A percentile compares a stretch with the other conserved stretches of the same genome.
Evolutionary conservation across 2,888 invertebrate species (phyloP).

Genomic region (Yponomeuta sedellus): DNA sequence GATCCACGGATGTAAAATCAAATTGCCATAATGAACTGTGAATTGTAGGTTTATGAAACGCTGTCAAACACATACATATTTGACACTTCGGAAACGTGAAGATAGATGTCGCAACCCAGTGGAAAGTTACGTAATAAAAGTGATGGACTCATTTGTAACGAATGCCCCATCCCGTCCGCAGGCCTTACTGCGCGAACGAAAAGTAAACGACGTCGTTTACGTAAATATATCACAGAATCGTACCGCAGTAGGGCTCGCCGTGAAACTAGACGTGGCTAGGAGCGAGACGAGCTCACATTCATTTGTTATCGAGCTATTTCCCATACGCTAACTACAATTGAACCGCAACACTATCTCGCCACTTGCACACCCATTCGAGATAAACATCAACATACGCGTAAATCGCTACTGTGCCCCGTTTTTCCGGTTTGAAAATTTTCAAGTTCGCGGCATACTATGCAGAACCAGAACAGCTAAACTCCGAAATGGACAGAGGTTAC

Average conservation of each 20-base stretch:
- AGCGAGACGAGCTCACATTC: background rate
- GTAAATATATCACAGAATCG: constrained; percentile 16
- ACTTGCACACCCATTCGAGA: background rate
- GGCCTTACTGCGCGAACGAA: constrained; percentile 9
- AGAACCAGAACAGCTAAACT: no score
- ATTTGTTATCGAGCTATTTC: background rate
- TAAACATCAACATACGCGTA: background rate
- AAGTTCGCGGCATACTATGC: no score
- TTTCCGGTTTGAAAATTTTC: no score
- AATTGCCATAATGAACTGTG: no score
- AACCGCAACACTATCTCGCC: background rate
- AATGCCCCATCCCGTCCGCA: background rate
- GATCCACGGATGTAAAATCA: no score
- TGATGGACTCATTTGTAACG: background rate
- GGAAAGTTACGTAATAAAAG: no score
- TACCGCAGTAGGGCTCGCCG: constrained; percentile 4
- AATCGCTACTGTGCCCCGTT: background rate
- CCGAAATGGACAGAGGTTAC: no score
- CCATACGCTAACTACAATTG: background rate
- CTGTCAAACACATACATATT: no score
- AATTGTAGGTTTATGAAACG: no score
- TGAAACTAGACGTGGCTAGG: background rate
- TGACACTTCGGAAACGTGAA: no score
- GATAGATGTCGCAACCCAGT: no score
- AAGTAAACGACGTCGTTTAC: constrained; percentile 10